Percentiles rank a stretch among this genome's conserved stretches.
Evolutionary conservation across 2,113 vertebrate species (phyloP).

Genomic region (Tupaia tana): DNA sequence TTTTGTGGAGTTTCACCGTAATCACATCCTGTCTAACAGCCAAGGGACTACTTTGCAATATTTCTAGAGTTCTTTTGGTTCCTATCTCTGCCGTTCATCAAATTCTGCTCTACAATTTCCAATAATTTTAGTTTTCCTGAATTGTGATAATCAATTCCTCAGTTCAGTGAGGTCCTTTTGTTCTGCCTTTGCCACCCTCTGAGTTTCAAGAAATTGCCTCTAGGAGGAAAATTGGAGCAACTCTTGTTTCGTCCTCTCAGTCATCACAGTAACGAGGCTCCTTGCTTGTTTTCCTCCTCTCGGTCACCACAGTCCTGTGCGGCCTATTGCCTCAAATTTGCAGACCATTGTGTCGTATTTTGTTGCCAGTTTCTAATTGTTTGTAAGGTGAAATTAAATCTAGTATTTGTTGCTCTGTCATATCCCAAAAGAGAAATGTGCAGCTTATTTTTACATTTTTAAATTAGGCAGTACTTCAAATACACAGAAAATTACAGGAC

Average conservation of each 20-base stretch:
- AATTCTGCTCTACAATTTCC: neutral
- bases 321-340: neutral
- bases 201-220: neutral
- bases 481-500: neutral
- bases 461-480: neutral
- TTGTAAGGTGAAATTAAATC: neutral
- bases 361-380: neutral
- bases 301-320: neutral
- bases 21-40: neutral
- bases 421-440: neutral
- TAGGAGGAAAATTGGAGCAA: neutral
- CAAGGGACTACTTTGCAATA: neutral
- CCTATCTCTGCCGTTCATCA: neutral
- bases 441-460: neutral
- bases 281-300: neutral
- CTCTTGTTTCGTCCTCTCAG: neutral
- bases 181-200: neutral
- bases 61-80: neutral
- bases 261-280: neutral
- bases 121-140: neutral
- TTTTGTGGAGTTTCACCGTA: neutral
- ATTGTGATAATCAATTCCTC: neutral
- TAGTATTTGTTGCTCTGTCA: neutral
- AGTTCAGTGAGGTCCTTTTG: neutral
- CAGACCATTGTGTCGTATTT: neutral